Percentiles rank a stretch among this genome's conserved stretches.
These are phyloP conservation scores for Callyntrura sp. DNA, from an alignment of 2,888 invertebrate genomes.

Conservation along the genomic window DNA sequence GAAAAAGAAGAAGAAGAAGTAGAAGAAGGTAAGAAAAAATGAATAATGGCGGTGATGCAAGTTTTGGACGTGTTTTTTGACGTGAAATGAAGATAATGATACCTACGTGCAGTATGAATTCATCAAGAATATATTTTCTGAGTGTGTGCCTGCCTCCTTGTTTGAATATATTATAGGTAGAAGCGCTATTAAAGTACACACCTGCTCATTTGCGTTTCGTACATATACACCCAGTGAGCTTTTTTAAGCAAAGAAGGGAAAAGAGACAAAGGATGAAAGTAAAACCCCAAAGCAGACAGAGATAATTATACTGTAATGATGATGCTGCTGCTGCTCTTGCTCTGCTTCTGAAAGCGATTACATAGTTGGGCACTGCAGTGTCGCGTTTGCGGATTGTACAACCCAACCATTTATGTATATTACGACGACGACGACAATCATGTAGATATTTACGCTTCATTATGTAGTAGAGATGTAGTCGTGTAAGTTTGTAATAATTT, in stretches of 20 bases:
- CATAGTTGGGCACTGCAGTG: background rate
- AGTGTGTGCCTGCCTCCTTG: too few species aligned
- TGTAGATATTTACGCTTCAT: background rate
- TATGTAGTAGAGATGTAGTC: background rate
- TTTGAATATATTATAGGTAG: background rate
- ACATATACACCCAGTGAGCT: background rate
- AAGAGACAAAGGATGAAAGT: constrained; percentile 60
- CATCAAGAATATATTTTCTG: background rate
- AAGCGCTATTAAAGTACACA: background rate
- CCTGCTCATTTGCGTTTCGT: constrained; percentile 11
- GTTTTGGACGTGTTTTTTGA: constrained; percentile 44
- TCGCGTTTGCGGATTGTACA: background rate
- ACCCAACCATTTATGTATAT: too few species aligned
- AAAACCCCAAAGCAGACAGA: constrained; percentile 15
- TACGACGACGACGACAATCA: background rate
- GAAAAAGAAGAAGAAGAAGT: background rate
- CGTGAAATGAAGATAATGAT: constrained; percentile 13
- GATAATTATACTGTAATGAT: constrained; percentile 13
- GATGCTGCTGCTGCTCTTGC: background rate
- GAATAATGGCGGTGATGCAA: constrained; percentile 55
- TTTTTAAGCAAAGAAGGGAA: constrained; percentile 28
- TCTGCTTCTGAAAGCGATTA: background rate
- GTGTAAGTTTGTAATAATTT: constrained; percentile 20
- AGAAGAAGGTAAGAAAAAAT: background rate
- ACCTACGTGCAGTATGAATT: background rate